Base-by-base conservation (phyloP, 2,888 invertebrate species). In the Sialis lutaria region DNA sequence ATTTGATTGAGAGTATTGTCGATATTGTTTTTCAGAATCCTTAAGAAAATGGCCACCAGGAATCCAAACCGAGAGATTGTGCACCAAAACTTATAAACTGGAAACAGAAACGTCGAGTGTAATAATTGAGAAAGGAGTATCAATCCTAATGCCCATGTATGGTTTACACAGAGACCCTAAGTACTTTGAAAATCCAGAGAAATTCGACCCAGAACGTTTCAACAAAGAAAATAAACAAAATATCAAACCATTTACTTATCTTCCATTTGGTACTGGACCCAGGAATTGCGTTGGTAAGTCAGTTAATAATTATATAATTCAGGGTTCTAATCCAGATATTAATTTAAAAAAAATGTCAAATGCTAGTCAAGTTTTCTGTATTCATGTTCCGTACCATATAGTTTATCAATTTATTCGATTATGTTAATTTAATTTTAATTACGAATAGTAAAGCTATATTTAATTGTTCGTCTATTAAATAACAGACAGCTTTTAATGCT, bases 181-280 rank as follows among this genome's bases (percentile, higher is more conserved):
- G 50, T 62, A 65, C 50, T 74, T 69, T 51, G 69, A 70, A 0
- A 64, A 73, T 10, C 74, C 74, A 1, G 55, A 66, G 2, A 58
- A 62, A 40, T 69, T 70, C 52, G 60, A 58, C n/a, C 68, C 70
- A 1, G 70, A 70, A 49, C 61, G 74, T 47, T 74, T 74, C 53
- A 62, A 66, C 51, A 61, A 63, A 0, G 70, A 71, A 6, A 67
- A 67, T 50, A 70, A 67, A 54, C 63, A 61, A 22, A 59, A 65
- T 6, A 60, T 69, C 46, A 64, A 67, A 1, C 63, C 68, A 1
- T 67, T 68, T 55, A 55, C 67, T 48, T 72, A 65, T 51, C 50
- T 72, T 40, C 67, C 71, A 1, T 73, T 73, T 55, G 73, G 73
- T 30, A 44, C 50, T 6, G 60, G 60, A 6, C 60, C 59, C 5